phyloP scores from a whole-genome alignment of 1,140 invertebrate species.

The Philotrypesis tridentata region DNA sequence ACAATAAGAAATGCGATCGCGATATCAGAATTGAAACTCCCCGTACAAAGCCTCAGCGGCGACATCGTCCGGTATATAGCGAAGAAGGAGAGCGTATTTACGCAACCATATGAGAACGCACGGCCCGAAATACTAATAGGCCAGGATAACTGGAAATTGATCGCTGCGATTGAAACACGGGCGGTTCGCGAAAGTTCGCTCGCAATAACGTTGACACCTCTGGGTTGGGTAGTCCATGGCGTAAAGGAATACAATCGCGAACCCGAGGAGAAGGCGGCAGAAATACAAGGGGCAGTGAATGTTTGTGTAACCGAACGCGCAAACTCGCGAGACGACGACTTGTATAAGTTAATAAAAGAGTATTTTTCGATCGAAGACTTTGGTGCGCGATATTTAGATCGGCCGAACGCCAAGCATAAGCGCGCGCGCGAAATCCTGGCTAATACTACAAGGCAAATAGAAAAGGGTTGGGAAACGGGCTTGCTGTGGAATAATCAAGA shows the following conservation, averaged over 20 bases:
- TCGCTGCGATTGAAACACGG: slow-evolving; percentile 3
- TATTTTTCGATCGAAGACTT: slow-evolving; percentile 19
- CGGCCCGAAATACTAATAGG: slow-evolving; percentile 24
- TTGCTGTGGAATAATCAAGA: slow-evolving; percentile 51
- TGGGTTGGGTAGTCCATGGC: slow-evolving; percentile 15
- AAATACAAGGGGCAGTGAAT: background rate
- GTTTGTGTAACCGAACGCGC: background rate
- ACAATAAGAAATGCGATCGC: background rate
- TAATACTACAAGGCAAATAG: background rate
- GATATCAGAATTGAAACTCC: background rate
- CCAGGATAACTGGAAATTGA: slow-evolving; percentile 40
- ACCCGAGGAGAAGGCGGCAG: background rate
- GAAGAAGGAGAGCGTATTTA: background rate
- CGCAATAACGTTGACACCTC: background rate
- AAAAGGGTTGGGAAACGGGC: slow-evolving; percentile 36
- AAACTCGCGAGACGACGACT: background rate
- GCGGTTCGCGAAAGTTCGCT: background rate
- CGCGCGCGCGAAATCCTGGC: slow-evolving; percentile 3
- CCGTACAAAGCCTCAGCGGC: background rate
- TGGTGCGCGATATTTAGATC: background rate
- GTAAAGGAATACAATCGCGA: background rate
- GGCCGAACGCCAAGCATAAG: background rate
- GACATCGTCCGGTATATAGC: background rate
- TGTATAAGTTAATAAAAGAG: slow-evolving; percentile 10
- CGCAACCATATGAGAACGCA: background rate